Evolutionary conservation across 1,140 invertebrate genomes (phyloP).

Genomic region (Drosophila watanabei): DNA sequence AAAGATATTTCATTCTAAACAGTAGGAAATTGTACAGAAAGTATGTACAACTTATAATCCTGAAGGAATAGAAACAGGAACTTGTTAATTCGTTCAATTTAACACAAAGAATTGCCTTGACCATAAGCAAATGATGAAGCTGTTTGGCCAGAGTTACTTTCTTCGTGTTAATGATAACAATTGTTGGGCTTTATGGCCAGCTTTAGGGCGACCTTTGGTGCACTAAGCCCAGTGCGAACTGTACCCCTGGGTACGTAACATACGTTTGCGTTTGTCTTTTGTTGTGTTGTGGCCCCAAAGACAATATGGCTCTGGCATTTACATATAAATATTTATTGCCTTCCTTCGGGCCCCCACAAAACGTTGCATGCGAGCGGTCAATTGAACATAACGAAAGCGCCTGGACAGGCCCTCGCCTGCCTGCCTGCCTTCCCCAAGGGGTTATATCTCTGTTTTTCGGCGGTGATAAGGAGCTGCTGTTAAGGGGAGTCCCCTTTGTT

Average conservation of each 20-base stretch:
- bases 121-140: neutral
- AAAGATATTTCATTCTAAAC: neutral
- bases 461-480: conserved; percentile 62
- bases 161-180: conserved; percentile 10
- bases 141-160: neutral
- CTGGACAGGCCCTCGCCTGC: conserved; percentile 14
- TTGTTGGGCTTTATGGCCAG: conserved; percentile 27
- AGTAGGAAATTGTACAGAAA: neutral
- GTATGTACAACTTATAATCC: no score
- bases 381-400: conserved; percentile 51
- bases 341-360: conserved; percentile 22
- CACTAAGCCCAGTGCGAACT: conserved; percentile 57
- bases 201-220: conserved; percentile 16
- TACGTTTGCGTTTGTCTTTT: neutral
- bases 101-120: neutral
- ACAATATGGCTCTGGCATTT: conserved; percentile 52
- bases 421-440: conserved; percentile 41
- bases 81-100: neutral
- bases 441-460: conserved; percentile 25
- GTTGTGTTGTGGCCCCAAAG: neutral
- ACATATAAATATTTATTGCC: conserved; percentile 62
- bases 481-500: conserved; percentile 60
- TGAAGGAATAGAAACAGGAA: no score
- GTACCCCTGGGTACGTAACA: conserved; percentile 49
- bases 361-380: conserved; percentile 74